phyloP scores from a whole-genome alignment of 2,888 invertebrate species.

The Drosophila suboccidentalis region DNA sequence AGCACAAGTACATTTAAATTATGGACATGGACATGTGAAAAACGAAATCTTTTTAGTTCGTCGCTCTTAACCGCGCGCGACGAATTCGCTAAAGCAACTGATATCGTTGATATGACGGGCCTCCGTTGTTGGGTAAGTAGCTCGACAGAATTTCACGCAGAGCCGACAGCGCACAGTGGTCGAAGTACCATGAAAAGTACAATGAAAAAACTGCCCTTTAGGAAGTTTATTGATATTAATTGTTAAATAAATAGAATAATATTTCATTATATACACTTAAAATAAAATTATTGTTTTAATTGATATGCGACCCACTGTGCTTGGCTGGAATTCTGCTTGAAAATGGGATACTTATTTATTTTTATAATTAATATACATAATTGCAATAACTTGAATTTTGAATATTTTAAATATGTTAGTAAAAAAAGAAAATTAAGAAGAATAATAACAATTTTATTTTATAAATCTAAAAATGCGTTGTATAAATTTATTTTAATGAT shows the following conservation, averaged over 20 bases:
- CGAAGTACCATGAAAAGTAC: slow-evolving; percentile 2
- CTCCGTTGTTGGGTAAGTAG: slow-evolving; percentile 71
- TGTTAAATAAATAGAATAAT: background rate
- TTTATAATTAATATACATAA: background rate
- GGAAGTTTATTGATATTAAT: background rate
- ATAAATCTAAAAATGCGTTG: too few species aligned
- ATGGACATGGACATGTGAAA: slow-evolving; percentile 52
- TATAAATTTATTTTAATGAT: too few species aligned
- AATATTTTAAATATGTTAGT: too few species aligned
- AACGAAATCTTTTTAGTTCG: slow-evolving; percentile 41
- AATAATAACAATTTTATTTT: too few species aligned
- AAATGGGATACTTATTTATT: too few species aligned
- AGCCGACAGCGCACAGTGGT: slow-evolving; percentile 56
- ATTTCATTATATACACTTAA: background rate
- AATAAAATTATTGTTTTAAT: background rate
- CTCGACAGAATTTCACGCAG: slow-evolving; percentile 64
- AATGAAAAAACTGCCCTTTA: background rate
- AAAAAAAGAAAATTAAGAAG: too few species aligned
- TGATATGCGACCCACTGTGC: too few species aligned
- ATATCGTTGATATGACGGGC: slow-evolving; percentile 80
- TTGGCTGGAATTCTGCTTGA: too few species aligned
- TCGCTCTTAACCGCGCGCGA: slow-evolving; percentile 71
- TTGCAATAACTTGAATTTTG: too few species aligned
- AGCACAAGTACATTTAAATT: slow-evolving; percentile 32
- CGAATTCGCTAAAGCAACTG: slow-evolving; percentile 81